A percentile compares a stretch with the other conserved stretches of the same genome.
Conservation (phyloP, 2,888 invertebrate species). For the Tridacna crocea region DNA sequence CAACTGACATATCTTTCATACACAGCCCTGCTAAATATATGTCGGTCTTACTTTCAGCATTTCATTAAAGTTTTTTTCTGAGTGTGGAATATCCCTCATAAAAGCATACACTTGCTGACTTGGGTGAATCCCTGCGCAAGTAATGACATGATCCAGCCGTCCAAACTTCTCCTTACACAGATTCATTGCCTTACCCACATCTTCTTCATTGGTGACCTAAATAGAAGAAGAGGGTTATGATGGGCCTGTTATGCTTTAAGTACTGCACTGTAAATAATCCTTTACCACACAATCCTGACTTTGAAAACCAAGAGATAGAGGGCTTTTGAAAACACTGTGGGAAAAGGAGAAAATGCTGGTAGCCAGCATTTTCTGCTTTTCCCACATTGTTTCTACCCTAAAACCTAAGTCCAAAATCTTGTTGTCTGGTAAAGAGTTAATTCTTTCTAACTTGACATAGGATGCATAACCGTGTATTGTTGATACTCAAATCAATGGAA, state of each 20-base stretch:
- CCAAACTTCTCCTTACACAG: conserved; percentile 92
- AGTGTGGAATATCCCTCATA: neutral
- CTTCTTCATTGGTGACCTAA: conserved; percentile 93
- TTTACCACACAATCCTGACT: neutral
- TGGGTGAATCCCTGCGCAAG: conserved; percentile 96
- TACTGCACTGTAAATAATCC: neutral
- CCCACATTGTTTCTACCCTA: neutral
- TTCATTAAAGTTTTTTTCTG: neutral
- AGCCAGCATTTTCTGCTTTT: neutral
- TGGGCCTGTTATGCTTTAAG: no score
- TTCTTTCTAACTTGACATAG: neutral
- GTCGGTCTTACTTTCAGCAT: conserved; percentile 2
- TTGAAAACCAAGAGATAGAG: neutral
- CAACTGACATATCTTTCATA: no score
- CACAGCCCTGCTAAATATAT: no score
- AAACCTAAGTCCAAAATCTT: no score
- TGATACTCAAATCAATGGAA: no score
- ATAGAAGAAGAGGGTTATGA: conserved; percentile 61
- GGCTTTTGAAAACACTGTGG: neutral
- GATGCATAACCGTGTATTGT: no score
- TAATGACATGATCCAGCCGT: conserved; percentile 93
- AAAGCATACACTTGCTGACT: conserved; percentile 96
- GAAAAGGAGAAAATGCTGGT: conserved; percentile 2
- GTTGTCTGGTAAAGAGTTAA: neutral
- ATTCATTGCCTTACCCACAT: conserved; percentile 90